These are phyloP conservation scores for Murina feae DNA, from an alignment of 2,113 vertebrate genomes.

Conservation along the genomic window DNA sequence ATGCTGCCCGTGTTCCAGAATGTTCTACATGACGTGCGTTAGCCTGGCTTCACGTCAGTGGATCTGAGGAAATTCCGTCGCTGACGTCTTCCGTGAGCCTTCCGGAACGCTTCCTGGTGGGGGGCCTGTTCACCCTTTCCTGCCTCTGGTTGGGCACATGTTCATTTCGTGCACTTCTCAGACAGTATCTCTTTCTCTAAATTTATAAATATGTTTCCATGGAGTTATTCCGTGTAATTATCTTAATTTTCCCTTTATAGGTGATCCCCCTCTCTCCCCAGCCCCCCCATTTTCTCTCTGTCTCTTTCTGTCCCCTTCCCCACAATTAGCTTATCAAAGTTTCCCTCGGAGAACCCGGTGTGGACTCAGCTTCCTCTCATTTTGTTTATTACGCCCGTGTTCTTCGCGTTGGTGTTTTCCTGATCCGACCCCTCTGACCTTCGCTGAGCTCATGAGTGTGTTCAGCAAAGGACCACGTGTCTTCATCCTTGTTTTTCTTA, in stretches of 20 bases:
- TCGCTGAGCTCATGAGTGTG: neutral
- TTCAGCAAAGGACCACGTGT: rapidly evolving
- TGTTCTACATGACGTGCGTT: neutral
- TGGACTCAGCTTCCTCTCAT: neutral
- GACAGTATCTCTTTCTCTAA: neutral
- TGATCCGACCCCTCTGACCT: neutral
- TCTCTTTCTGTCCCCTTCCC: neutral
- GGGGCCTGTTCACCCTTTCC: neutral
- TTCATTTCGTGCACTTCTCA: neutral
- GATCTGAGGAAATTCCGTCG: neutral
- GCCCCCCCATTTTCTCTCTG: neutral
- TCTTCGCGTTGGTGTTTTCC: neutral
- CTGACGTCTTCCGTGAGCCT: neutral
- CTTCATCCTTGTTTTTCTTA: neutral
- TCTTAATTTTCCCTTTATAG: neutral
- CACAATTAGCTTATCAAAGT: neutral
- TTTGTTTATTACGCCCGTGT: neutral
- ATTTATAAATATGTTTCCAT: neutral
- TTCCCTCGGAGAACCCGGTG: neutral
- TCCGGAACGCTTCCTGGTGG: neutral
- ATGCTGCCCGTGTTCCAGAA: neutral
- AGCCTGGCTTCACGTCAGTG: neutral
- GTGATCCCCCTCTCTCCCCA: rapidly evolving
- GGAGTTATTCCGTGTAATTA: neutral
- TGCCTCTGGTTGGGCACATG: neutral